Percentiles rank a stretch among this genome's conserved stretches.
phyloP scores from a whole-genome alignment of 1,140 invertebrate species.

The Dufourea novaeangliae region DNA sequence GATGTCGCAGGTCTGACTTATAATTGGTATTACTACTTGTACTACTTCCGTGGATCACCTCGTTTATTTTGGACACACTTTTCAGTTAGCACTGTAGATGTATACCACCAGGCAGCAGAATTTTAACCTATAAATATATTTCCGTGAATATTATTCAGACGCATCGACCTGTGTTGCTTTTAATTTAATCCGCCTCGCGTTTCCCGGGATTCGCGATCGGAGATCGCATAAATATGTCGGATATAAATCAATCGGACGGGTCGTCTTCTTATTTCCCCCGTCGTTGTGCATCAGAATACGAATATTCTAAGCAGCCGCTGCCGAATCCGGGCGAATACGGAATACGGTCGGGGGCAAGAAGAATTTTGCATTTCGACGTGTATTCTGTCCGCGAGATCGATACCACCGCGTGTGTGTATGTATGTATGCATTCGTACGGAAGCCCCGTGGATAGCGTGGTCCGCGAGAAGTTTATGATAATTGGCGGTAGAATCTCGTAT shows the following conservation, averaged over 20 bases:
- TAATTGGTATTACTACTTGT: too few relatives aligned
- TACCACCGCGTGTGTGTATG: too few relatives aligned
- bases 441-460: background rate
- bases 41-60: too few relatives aligned
- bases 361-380: slow-evolving; percentile 13
- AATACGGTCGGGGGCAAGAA: slow-evolving; percentile 17
- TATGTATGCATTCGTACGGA: background rate
- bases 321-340: slow-evolving; percentile 39
- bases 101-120: too few relatives aligned
- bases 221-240: slow-evolving; percentile 31
- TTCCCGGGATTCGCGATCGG: slow-evolving; percentile 4
- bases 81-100: too few relatives aligned
- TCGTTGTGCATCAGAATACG: slow-evolving; percentile 20
- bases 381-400: slow-evolving; percentile 33
- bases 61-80: too few relatives aligned
- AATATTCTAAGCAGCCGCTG: slow-evolving; percentile 35
- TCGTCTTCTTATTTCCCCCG: slow-evolving; percentile 31
- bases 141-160: slow-evolving; percentile 32
- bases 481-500: background rate
- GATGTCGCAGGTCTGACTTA: too few relatives aligned
- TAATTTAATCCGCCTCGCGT: slow-evolving; percentile 30
- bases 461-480: slow-evolving; percentile 31
- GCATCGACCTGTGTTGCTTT: slow-evolving; percentile 23
- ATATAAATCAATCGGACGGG: slow-evolving; percentile 41
- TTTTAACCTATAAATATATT: too few relatives aligned